Evolutionary conservation across 1,140 invertebrate genomes (phyloP).

Genomic region (Euura saliciscinereae): DNA sequence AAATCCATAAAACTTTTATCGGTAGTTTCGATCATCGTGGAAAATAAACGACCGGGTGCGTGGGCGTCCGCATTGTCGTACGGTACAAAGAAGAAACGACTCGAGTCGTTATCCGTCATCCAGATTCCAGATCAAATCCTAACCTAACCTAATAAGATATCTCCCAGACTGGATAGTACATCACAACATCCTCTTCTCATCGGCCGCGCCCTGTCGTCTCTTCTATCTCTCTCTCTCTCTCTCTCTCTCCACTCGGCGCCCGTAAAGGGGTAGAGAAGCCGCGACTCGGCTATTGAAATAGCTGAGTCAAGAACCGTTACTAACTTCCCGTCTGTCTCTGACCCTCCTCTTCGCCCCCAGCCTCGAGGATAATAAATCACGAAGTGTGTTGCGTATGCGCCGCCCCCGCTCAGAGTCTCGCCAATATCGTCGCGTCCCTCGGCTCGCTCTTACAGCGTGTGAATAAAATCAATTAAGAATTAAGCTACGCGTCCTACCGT

Average conservation of each 20-base stretch:
- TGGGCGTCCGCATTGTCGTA: no score
- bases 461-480: neutral
- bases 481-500: neutral
- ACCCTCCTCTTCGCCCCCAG: neutral
- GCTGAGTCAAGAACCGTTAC: constrained; percentile 6
- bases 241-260: neutral
- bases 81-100: no score
- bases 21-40: neutral
- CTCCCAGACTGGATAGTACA: no score
- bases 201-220: no score
- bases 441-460: neutral
- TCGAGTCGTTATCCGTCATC: no score
- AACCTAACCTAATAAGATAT: neutral
- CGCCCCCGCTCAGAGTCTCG: neutral
- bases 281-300: neutral
- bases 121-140: neutral
- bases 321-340: neutral
- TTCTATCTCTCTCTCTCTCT: neutral
- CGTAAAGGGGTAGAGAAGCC: neutral
- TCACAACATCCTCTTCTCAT: no score
- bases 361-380: neutral
- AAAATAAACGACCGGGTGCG: no score
- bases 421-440: neutral
- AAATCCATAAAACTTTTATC: neutral
- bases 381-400: neutral